Base-by-base conservation (phyloP, 2,797 vertebrate genomes). In the Delichon dasypus region DNA sequence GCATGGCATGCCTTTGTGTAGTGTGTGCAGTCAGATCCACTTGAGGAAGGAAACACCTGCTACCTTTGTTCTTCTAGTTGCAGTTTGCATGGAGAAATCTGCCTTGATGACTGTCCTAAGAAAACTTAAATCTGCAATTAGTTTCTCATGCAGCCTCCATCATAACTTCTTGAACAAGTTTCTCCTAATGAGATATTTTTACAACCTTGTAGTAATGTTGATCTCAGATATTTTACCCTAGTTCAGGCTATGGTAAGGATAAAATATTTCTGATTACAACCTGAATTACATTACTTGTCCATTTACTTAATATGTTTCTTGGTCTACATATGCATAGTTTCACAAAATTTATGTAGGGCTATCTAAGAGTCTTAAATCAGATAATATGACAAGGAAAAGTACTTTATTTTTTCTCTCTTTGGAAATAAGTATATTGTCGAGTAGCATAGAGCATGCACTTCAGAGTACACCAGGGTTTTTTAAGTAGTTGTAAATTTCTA, bases 141-240 rank as follows among this genome's bases (percentile, higher is more conserved):
- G 16, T 74, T 95, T 71, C 16, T 83, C 3, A 8, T 71, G 65
- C 9, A 3, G 13, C 4, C 7, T 89, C 21, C 5, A 9, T 50
- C 16, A 10, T 82, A 79, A 21, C 10, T 62, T 27, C 13, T 51
- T 29, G 27, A 71, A 36, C 4, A 3, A 22, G 32, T 74, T 67
- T 74, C 17, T 73, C 16, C 15, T 66, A 23, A 6, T 34, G 16
- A 73, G 38, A 5, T 77, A 44, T 4, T 90, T 78, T 15, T 50
- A 11, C 19, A 54, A 26, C 22, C 34, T 50, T 0, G 0, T 38
- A 27, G 1, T 66, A 20, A 45, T 62, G 11, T 58, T 89, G 17
- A 44, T 7, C 11, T 88, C 27, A 26, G 51, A 36, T 83, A 47
- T 51, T 85, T 88, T 68, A 75, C 6, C 3, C 13, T 74, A 29